phyloP scores from a whole-genome alignment of 2,113 vertebrate species.

The Rutilus rutilus region DNA sequence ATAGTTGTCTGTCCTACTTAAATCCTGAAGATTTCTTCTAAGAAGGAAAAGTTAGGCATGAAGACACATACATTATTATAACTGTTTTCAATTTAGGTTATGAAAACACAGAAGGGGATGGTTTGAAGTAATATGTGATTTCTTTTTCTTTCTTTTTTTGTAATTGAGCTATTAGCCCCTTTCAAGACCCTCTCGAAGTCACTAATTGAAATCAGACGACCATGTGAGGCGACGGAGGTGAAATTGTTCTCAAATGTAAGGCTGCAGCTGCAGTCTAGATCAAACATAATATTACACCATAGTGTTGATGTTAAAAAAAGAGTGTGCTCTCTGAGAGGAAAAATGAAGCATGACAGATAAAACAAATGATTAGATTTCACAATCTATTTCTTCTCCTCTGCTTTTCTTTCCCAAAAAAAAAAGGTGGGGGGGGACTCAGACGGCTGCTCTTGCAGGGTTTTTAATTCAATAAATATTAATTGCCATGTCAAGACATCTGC shows the following conservation, averaged over 20 bases:
- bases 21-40: slow-evolving; percentile 39
- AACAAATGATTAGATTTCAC: slow-evolving; percentile 31
- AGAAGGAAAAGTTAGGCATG: slow-evolving; percentile 28
- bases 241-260: slow-evolving; percentile 20
- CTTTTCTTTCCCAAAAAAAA: slow-evolving; percentile 8
- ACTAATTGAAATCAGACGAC: slow-evolving; percentile 56
- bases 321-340: not conserved
- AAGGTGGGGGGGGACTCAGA: slow-evolving; percentile 10
- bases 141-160: not conserved
- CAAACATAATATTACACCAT: slow-evolving; percentile 20
- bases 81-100: slow-evolving; percentile 45
- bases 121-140: slow-evolving; percentile 44
- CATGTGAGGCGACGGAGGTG: not conserved
- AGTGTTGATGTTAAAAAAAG: slow-evolving; percentile 20
- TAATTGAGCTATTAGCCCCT: slow-evolving; percentile 46
- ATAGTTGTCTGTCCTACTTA: slow-evolving; percentile 1
- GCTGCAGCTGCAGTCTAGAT: slow-evolving; percentile 23
- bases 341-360: slow-evolving; percentile 30
- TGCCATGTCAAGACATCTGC: slow-evolving; percentile 53
- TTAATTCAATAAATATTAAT: slow-evolving; percentile 61
- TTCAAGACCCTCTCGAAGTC: slow-evolving; percentile 25
- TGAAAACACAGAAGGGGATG: slow-evolving; percentile 50
- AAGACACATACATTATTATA: slow-evolving; percentile 7
- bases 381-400: slow-evolving; percentile 16
- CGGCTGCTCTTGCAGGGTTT: slow-evolving; percentile 29